Evolutionary conservation across 1,140 invertebrate genomes (phyloP).

Genomic region (Aradophagus sp.): DNA sequence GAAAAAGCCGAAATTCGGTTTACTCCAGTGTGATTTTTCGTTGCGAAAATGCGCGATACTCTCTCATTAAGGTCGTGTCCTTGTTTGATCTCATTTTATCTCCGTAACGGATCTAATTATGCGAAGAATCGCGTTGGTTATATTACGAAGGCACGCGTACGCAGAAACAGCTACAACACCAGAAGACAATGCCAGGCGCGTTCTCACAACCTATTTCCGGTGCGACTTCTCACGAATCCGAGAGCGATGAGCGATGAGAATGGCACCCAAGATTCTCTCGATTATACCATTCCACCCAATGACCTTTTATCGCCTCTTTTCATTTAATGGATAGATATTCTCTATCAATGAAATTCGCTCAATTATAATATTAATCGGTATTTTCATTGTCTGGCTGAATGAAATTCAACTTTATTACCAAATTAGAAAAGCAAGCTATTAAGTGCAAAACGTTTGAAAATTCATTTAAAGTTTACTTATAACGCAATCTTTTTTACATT

Average conservation of each 20-base stretch:
- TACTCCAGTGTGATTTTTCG: too few relatives aligned
- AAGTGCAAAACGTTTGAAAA: too few relatives aligned
- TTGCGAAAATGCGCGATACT: neutral
- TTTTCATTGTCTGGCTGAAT: slow-evolving; percentile 27
- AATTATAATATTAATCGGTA: slow-evolving; percentile 20
- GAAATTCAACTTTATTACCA: too few relatives aligned
- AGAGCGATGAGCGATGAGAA: slow-evolving; percentile 40
- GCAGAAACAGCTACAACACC: slow-evolving; percentile 8
- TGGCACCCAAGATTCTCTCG: slow-evolving; percentile 49
- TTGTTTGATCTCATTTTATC: slow-evolving; percentile 66
- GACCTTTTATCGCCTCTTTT: slow-evolving; percentile 50
- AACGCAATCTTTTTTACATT: too few relatives aligned
- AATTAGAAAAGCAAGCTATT: too few relatives aligned
- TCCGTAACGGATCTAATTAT: slow-evolving; percentile 67
- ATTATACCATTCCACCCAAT: slow-evolving; percentile 56
- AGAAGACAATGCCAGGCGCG: slow-evolving; percentile 47
- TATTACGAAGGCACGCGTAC: slow-evolving; percentile 44
- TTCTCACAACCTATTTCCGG: slow-evolving; percentile 61
- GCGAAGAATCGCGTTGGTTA: slow-evolving; percentile 48
- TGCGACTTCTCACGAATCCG: slow-evolving; percentile 43
- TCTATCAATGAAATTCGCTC: slow-evolving; percentile 43
- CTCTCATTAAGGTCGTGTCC: slow-evolving; percentile 71
- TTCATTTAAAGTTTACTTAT: too few relatives aligned
- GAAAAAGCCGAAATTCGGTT: too few relatives aligned
- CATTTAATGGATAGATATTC: slow-evolving; percentile 32